Conservation (phyloP, 2,797 vertebrate species). For the Notolepis coatsorum region DNA sequence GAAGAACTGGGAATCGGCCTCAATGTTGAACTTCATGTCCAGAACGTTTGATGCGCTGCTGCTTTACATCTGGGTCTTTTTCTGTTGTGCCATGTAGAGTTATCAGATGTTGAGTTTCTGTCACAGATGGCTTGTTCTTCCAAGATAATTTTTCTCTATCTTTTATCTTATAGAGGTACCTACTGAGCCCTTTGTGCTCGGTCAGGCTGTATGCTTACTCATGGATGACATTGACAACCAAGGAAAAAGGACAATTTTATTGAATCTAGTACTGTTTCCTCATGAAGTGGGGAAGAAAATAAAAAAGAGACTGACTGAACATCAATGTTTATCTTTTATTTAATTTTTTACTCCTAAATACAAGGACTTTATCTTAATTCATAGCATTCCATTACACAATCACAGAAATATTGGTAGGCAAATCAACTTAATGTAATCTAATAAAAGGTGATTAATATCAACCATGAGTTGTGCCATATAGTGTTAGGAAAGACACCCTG, state of each 20-base stretch:
- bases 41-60: not conserved
- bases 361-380: too few species aligned
- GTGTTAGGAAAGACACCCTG: too few species aligned
- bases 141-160: not conserved
- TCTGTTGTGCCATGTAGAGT: not conserved
- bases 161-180: not conserved
- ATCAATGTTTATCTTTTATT: not conserved
- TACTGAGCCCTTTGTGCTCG: not conserved
- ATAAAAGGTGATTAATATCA: too few species aligned
- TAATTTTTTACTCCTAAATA: too few species aligned
- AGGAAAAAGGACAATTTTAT: conserved; percentile 16
- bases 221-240: conserved; percentile 9
- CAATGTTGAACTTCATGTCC: not conserved
- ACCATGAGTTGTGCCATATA: too few species aligned
- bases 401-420: too few species aligned
- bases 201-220: not conserved
- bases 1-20: not conserved
- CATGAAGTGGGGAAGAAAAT: conserved; percentile 7
- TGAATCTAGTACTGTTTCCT: conserved; percentile 31
- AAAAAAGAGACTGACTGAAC: conserved; percentile 20
- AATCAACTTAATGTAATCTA: too few species aligned
- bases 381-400: too few species aligned
- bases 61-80: not conserved
- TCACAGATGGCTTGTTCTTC: not conserved
- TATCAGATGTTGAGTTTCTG: not conserved